Base-by-base conservation (phyloP, 2,888 invertebrate species). In the Rhagophthalmus giganteus region DNA sequence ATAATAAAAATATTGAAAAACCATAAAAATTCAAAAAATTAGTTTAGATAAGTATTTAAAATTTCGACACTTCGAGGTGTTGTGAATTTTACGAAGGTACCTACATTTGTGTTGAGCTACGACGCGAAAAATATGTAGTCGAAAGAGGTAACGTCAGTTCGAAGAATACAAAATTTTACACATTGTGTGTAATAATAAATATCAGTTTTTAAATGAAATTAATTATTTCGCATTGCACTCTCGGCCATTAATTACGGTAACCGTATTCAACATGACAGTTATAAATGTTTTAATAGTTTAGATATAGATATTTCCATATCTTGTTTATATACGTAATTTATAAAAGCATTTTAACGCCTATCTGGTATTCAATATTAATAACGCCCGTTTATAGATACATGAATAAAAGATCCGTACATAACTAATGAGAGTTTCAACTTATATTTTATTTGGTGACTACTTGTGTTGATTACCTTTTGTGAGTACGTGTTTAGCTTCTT, bases 401-500 rank as follows among this genome's bases (percentile, higher is more conserved):
- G 20, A 20, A 20, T 20, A 20, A 20, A 20, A 20, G 7, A 20
- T 20, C 7, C 20, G 7, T 20, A 20, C 7, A 20, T 5, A 20
- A 20, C 20, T 20, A 20, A 20, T 20, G 20, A 7, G 20, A 20
- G 20, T 20, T 20, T 20, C 7, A 20, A 20, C 20, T n/a, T 20
- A 20, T 20, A 20, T 20, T 20, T 20, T 20, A 20, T 20, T 20
- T 20, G 20, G 20, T 5, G 20, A 20, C 7, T 20, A 20, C 20
- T 20, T 20, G 20, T 12, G 12, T 32, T 7, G n/a, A 9, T 32
- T 13, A 7, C 11, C 12, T 32, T 32, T 14, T 14, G 32, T 32
- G 13, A 12, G 38, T 34, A 34, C 16, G 15, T 26, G 14, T 34
- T 9, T 14, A 31, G 45, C 45, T 45, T 37, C 45, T 45, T 37